Conservation (phyloP, 2,888 invertebrate genomes). For the Clanis bilineata region DNA sequence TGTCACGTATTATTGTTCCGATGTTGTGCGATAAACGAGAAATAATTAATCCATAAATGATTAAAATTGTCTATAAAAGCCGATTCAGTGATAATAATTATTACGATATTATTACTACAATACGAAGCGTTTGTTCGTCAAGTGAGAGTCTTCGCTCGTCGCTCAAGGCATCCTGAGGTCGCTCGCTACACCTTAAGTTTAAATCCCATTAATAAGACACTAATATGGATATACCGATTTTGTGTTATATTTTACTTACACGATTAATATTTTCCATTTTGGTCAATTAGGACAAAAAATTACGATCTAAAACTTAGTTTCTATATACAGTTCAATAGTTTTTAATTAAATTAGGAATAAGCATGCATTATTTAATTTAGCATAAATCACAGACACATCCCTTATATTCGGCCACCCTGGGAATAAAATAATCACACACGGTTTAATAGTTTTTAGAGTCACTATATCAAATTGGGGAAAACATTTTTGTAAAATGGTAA, state of each 20-base stretch:
- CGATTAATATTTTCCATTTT: slow-evolving; percentile 52
- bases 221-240: not conserved
- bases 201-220: not conserved
- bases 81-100: not conserved
- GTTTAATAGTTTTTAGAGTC: slow-evolving; percentile 14
- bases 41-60: not conserved
- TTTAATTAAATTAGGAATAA: slow-evolving; percentile 72
- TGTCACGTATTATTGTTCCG: not conserved
- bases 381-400: slow-evolving; percentile 80
- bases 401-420: slow-evolving; percentile 63
- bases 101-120: not conserved
- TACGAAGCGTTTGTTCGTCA: not conserved
- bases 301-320: slow-evolving; percentile 59
- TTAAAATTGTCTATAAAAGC: not conserved
- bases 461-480: not conserved
- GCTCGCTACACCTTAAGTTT: slow-evolving; percentile 7
- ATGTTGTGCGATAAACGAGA: not conserved
- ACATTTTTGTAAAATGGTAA: slow-evolving; percentile 7
- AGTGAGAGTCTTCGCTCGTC: not conserved
- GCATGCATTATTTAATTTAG: slow-evolving; percentile 73
- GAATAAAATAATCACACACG: slow-evolving; percentile 38
- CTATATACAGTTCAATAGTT: slow-evolving; percentile 68
- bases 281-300: slow-evolving; percentile 64
- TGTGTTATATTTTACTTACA: slow-evolving; percentile 33
- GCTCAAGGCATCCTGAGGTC: not conserved